Conservation (phyloP, 2,888 invertebrate genomes). For the Rotaria macrura region DNA sequence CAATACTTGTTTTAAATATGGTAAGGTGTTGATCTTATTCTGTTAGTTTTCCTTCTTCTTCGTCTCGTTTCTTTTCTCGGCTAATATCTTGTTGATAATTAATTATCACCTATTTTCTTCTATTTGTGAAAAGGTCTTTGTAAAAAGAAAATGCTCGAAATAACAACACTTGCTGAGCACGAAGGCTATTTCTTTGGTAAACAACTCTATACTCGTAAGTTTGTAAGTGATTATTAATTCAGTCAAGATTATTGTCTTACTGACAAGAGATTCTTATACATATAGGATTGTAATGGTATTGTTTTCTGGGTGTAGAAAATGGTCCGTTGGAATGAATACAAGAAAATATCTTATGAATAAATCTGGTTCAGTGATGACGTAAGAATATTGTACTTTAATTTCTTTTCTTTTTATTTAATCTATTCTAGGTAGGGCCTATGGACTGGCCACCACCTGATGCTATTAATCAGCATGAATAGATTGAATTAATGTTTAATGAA, state of each 20-base stretch:
- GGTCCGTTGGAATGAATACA: constrained; percentile 81
- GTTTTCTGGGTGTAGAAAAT: constrained; percentile 88
- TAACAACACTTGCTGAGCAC: constrained; percentile 77
- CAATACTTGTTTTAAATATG: constrained; percentile 8
- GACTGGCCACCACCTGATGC: constrained; percentile 18
- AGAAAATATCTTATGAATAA: constrained; percentile 69
- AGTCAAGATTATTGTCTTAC: background rate
- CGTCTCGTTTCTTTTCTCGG: too few relatives aligned
- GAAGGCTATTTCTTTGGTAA: constrained; percentile 84
- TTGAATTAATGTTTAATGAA: background rate
- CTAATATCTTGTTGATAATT: background rate
- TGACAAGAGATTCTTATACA: constrained; percentile 58
- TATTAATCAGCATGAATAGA: background rate
- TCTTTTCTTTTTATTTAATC: background rate
- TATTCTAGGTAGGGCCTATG: background rate
- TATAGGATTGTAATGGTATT: constrained; percentile 76
- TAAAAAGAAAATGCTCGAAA: constrained; percentile 74
- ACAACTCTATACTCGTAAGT: constrained; percentile 83
- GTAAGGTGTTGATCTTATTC: constrained; percentile 58
- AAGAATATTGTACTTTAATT: background rate
- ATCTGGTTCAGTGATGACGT: constrained; percentile 32
- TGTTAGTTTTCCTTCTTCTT: background rate
- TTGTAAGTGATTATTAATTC: constrained; percentile 55
- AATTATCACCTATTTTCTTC: background rate
- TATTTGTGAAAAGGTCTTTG: constrained; percentile 60